phyloP scores from a whole-genome alignment of 2,113 vertebrate genomes.

The Diglossa brunneiventris region DNA sequence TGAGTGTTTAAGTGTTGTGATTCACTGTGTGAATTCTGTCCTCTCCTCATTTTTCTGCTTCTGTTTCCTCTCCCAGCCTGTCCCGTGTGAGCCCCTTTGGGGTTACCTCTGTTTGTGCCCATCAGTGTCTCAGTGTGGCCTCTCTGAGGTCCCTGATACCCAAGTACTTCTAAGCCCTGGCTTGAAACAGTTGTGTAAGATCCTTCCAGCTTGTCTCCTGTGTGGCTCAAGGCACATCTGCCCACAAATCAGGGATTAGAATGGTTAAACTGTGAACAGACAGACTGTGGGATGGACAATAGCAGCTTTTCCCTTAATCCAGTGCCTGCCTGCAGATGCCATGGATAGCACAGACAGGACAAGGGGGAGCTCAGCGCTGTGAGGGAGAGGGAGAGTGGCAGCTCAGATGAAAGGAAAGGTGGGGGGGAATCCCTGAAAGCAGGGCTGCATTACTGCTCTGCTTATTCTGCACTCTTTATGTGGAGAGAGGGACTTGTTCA shows the following conservation, averaged over 20 bases:
- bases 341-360: slow-evolving; percentile 20
- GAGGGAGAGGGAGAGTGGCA: not conserved
- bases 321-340: slow-evolving; percentile 17
- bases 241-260: not conserved
- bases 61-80: not conserved
- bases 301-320: not conserved
- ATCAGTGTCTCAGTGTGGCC: accelerated
- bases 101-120: not conserved
- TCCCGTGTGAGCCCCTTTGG: not conserved
- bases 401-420: not conserved
- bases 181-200: not conserved
- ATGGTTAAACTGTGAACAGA: not conserved
- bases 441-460: not conserved
- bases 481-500: not conserved
- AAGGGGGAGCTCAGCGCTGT: not conserved
- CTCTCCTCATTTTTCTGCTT: not conserved
- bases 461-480: not conserved
- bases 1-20: not conserved
- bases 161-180: not conserved
- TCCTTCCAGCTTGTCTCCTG: not conserved
- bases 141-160: not conserved
- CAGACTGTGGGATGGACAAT: not conserved
- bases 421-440: not conserved
- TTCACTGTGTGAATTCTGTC: not conserved
- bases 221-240: not conserved